Evolutionary conservation across 2,888 invertebrate genomes (phyloP).

Genomic region (Caradrina kadenii): DNA sequence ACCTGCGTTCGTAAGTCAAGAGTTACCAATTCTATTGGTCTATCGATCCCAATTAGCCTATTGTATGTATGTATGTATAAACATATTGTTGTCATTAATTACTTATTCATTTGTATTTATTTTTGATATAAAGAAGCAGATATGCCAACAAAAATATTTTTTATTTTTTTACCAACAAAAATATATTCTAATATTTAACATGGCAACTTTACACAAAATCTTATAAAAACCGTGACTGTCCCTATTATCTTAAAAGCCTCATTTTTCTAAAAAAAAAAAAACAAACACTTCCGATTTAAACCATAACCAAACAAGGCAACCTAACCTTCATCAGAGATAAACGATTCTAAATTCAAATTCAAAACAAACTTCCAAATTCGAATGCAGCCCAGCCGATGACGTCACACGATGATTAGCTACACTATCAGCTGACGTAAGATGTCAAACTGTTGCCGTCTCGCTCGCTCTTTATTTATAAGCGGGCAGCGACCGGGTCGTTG

Average conservation of each 20-base stretch:
- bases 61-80: not conserved
- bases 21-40: not conserved
- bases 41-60: too few relatives aligned
- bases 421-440: constrained; percentile 63
- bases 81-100: not conserved
- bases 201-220: not conserved
- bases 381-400: constrained; percentile 47
- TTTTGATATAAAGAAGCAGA: constrained; percentile 17
- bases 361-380: constrained; percentile 50
- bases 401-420: constrained; percentile 54
- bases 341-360: constrained; percentile 37
- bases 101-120: constrained; percentile 2
- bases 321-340: constrained; percentile 24
- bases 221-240: not conserved
- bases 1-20: not conserved
- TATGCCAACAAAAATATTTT: too few relatives aligned
- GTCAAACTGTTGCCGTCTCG: constrained; percentile 44
- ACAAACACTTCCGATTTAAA: constrained; percentile 11
- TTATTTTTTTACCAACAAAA: too few relatives aligned
- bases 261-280: not conserved
- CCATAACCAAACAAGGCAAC: constrained; percentile 9
- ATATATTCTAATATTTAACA: too few relatives aligned
- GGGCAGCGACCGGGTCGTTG: constrained; percentile 80
- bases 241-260: not conserved
- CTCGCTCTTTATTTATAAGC: constrained; percentile 74